Conservation (phyloP, 2,888 invertebrate genomes). For the Oscheius sp. region DNA sequence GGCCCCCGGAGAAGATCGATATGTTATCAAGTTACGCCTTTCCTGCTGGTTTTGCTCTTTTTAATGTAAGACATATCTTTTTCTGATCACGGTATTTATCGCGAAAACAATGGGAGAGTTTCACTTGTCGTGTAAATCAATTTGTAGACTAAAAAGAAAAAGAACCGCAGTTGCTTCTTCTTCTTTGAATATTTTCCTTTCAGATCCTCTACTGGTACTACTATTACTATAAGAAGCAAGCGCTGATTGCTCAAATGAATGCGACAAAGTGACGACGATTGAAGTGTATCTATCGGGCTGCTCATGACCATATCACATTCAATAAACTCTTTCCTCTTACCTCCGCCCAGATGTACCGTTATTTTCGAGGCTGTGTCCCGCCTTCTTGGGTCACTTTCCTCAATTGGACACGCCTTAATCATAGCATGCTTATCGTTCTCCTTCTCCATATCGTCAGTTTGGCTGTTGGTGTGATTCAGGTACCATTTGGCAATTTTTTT, state of each 20-base stretch:
- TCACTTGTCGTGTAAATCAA: no score
- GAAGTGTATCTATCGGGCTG: constrained; percentile 13
- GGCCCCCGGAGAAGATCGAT: constrained; percentile 66
- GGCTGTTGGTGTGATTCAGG: background rate
- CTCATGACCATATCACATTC: constrained; percentile 25
- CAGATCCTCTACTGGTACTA: constrained; percentile 69
- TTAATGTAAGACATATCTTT: constrained; percentile 60
- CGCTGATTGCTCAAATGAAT: constrained; percentile 44
- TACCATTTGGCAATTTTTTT: background rate
- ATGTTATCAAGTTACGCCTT: constrained; percentile 63
- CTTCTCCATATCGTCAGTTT: constrained; percentile 8
- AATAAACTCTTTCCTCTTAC: constrained; percentile 18
- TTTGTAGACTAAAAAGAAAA: no score
- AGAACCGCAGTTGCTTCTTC: no score
- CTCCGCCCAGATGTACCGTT: background rate
- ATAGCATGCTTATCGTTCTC: constrained; percentile 13
- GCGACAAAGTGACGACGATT: constrained; percentile 21
- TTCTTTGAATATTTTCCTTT: no score
- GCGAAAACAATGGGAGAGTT: no score
- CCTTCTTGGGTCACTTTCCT: background rate
- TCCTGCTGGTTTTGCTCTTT: constrained; percentile 68
- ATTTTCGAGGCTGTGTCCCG: background rate
- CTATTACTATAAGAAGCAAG: constrained; percentile 57
- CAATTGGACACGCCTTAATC: constrained; percentile 4
- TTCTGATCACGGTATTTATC: no score